phyloP scores from a whole-genome alignment of 2,113 vertebrate genomes.

The Artemisiospiza belli region DNA sequence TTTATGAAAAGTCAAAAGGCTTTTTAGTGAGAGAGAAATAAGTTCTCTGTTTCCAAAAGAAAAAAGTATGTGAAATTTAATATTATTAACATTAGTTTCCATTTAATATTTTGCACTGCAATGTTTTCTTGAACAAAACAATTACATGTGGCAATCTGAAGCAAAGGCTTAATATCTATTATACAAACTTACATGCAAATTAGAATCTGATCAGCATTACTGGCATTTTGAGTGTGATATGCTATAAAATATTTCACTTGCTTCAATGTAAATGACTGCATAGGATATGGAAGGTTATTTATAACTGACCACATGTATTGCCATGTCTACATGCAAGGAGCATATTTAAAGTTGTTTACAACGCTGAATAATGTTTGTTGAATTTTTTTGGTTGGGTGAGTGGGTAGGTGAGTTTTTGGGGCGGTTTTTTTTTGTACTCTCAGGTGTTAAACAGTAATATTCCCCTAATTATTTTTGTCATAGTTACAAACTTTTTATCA shows the following conservation, averaged over 20 bases:
- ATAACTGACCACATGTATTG: not conserved
- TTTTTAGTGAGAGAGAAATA: not conserved
- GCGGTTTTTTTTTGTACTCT: not conserved
- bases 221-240: not conserved
- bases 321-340: not conserved
- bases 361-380: not conserved
- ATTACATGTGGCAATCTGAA: not conserved
- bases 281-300: not conserved
- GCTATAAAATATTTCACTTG: not conserved
- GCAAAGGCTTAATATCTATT: not conserved
- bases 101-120: not conserved
- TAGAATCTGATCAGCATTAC: not conserved
- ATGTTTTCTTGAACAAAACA: not conserved
- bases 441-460: not conserved
- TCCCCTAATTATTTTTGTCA: not conserved
- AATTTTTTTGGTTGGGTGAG: not conserved
- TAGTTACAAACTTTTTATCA: not conserved
- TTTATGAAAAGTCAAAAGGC: not conserved
- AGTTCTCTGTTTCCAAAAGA: not conserved
- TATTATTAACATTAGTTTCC: not conserved
- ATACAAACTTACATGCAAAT: not conserved
- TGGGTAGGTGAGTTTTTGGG: not conserved
- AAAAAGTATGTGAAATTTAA: not conserved
- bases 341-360: not conserved
- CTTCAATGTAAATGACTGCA: not conserved